These are phyloP conservation scores for Eulemur rufifrons DNA, from an alignment of 2,113 vertebrate species.

Conservation along the genomic window DNA sequence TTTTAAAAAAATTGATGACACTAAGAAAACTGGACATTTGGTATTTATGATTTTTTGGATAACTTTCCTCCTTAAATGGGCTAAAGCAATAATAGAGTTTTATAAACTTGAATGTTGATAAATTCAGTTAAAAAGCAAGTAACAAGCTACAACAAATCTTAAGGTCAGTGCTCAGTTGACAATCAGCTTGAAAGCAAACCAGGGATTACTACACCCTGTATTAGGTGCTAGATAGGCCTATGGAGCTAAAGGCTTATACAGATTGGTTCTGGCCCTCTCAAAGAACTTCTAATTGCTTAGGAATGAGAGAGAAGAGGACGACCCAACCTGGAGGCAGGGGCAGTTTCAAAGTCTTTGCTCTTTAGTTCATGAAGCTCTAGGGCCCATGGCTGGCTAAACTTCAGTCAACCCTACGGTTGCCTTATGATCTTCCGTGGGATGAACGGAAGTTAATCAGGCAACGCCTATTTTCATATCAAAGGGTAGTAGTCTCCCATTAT, in stretches of 20 bases:
- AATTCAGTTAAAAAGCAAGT: slow-evolving; percentile 12
- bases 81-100: not conserved
- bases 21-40: slow-evolving; percentile 11
- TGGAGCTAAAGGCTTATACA: not conserved
- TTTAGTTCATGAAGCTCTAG: not conserved
- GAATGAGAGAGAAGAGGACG: not conserved
- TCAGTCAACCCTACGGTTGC: not conserved
- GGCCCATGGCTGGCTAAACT: not conserved
- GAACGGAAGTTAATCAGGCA: slow-evolving; percentile 18
- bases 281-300: not conserved
- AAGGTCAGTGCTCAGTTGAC: not conserved
- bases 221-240: not conserved
- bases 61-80: not conserved
- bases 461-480: not conserved
- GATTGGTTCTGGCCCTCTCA: not conserved
- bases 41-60: not conserved
- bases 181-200: slow-evolving; percentile 24
- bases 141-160: not conserved
- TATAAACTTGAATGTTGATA: not conserved
- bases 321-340: not conserved
- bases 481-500: not conserved
- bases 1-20: slow-evolving; percentile 1
- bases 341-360: not conserved
- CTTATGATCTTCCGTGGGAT: not conserved
- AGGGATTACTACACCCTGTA: not conserved